Evolutionary conservation across 1,140 invertebrate genomes (phyloP), one percentile per base, ranked within the genome.

Genomic region (Leptinotarsa lineolata): DNA sequence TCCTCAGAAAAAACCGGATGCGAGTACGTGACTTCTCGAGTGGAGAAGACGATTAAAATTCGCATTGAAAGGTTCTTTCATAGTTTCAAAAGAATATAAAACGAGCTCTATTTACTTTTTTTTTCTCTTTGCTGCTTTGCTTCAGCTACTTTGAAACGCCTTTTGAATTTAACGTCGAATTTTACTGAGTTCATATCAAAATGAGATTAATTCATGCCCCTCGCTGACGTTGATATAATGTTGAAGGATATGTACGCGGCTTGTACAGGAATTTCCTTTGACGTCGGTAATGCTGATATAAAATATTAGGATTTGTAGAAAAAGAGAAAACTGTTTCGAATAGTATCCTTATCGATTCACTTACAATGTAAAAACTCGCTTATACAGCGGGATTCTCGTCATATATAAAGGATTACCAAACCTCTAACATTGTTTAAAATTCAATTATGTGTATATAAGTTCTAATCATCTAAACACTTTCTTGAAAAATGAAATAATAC

Each of bases 121-220:
- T 54, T 15, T 18, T 18, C n/a, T 54, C 15, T 18, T 54, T 16
- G 48, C 48, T 13, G 48, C 48, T 54, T 3, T 15, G 15, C 48
- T 54, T 54, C n/a, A 54, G 48, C 15, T n/a, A 54, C 48, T 54
- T 54, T 54, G 48, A 54, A 54, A 54, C 48, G 48, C 48, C 48
- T 54, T 54, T 54, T 54, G 48, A 54, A 16, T 54, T 54, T 54
- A 15, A 16, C 48, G 15, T 54, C n/a, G 48, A 54, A 16, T 54
- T 54, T 54, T 54, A 16, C 48, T 4, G 48, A 16, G 48, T 54
- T 54, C 48, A 54, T 54, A 54, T 54, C 15, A n/a, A 54, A 54
- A 54, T 54, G 48, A 54, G n/a, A 54, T 54, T 54, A 54, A 54
- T 54, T 54, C 48, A 54, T 54, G 48, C 12, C 15, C 15, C 48